phyloP scores from a whole-genome alignment of 1,140 invertebrate genomes.

The Subanguina moxae region DNA sequence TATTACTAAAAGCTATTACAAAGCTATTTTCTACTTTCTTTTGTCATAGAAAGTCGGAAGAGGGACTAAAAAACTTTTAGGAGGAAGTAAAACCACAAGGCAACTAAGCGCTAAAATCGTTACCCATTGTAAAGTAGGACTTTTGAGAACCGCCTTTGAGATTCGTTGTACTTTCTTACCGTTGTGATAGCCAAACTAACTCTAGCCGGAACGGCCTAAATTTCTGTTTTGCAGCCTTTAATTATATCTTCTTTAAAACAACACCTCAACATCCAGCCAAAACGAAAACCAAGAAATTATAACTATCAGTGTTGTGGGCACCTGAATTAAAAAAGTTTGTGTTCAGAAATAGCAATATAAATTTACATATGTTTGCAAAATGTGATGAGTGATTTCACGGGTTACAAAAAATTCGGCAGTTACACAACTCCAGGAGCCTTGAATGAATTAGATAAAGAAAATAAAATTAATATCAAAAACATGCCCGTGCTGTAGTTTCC shows the following conservation, averaged over 20 bases:
- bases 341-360: slow-evolving; percentile 14
- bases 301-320: background rate
- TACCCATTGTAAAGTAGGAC: too few species aligned
- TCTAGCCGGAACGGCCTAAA: slow-evolving; percentile 69
- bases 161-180: too few species aligned
- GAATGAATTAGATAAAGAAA: slow-evolving; percentile 61
- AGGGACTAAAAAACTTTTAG: too few species aligned
- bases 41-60: too few species aligned
- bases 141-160: too few species aligned
- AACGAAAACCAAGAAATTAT: slow-evolving; percentile 76
- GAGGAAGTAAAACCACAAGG: too few species aligned
- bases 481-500: slow-evolving; percentile 55
- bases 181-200: slow-evolving; percentile 78
- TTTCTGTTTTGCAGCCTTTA: background rate
- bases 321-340: background rate
- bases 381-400: slow-evolving; percentile 76
- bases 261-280: slow-evolving; percentile 69
- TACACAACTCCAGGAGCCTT: slow-evolving; percentile 64
- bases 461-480: background rate
- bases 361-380: slow-evolving; percentile 78
- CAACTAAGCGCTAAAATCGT: too few species aligned
- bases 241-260: too few species aligned
- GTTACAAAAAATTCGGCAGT: slow-evolving; percentile 76
- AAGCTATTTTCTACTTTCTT: too few species aligned
- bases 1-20: too few species aligned